Evolutionary conservation across 2,797 vertebrate species (phyloP), one percentile per base, ranked within the genome.

Genomic region (Bradypodion pumilum): DNA sequence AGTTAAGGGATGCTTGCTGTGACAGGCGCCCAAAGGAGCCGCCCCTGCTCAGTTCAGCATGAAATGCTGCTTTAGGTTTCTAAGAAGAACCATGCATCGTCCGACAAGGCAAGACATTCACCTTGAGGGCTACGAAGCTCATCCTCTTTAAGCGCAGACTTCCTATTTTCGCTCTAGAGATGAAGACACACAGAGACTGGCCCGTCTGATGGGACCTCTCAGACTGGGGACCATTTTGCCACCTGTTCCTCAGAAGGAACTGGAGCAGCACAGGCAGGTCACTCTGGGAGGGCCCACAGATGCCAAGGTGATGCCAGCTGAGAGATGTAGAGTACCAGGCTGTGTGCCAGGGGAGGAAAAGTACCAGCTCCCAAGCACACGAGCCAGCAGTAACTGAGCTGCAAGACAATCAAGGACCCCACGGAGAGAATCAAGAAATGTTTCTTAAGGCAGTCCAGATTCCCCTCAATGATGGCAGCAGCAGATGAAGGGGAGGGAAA

Each of bases 381-480:
- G 13, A 79, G 15, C 37, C 49, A 32, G 83, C 2, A 7, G 65
- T 0, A 0, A 72, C 21, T 35, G 37, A 23, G 75, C 46, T 73
- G 76, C 85, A 68, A 21, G 40, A 44, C 0, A 21, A 77, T 5
- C 8, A 3, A 1, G 74, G 80, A 44, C 66, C 63, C 69, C 65
- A 62, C 25, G 16, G 0, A 32, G 59, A 66, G 0, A 0, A 62
- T 44, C n/a, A 6, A 35, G 25, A 52, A 63, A 75, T 0, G 44
- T 75, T 85, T 79, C 62, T 0, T 2, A 80, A 87, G 75, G 65
- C 3, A 65, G 44, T 62, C 56, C 46, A 63, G 78, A 59, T 1
- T 1, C 32, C 70, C 15, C 66, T 72, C 52, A 76, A 21, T 1
- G 35, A 83, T 42, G 63, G n/a, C 29, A 59, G 29, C 76, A 46